Evolutionary conservation across 2,113 vertebrate genomes (phyloP), one percentile per base, ranked within the genome.

Genomic region (Pundamilia nyererei): DNA sequence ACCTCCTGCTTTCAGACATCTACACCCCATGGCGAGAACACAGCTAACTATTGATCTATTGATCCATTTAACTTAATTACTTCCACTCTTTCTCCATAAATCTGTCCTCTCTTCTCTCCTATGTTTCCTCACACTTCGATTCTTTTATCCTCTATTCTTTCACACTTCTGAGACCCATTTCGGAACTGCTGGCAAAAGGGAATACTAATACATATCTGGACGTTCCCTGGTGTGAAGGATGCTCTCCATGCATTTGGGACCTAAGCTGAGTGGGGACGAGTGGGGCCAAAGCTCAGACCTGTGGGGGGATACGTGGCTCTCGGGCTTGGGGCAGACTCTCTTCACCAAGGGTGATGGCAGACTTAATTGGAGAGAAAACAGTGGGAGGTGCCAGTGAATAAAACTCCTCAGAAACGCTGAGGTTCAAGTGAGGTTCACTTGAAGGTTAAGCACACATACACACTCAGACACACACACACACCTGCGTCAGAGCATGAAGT

Each of bases 291-390:
- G 84, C 82, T 87, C 83, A 89, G 81, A 87, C 72, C 86, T 85
- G 42, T 10, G 33, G 55, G 88, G 86, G 79, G 75, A 65, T 51
- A 77, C 9, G 1, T 14, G 49, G 60, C 79, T 55, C 82, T 56
- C 4, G 4, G 3, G 53, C 56, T 51, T 24, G 58, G 82, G 84
- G 84, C 86, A 21, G 14, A 84, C 81, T 65, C 53, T 86, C 89
- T 92, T 85, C 60, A 81, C 47, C 9, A 5, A 8, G 53, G 82
- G 68, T 86, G 86, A 89, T 89, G 86, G 88, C 26, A 56, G 80
- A 84, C 89, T 89, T 95, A 94, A 95, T 95, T 92, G 91, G 87
- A 91, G 88, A 85, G 87, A 88, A 94, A 93, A 93, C 91, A 86
- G 88, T 92, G 81, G 91, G 93, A 91, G 93, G 92, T 89, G 89